Percentiles rank a stretch among this genome's conserved stretches.
Conservation (phyloP, 2,113 vertebrate genomes). For the Quiscalus mexicanus region DNA sequence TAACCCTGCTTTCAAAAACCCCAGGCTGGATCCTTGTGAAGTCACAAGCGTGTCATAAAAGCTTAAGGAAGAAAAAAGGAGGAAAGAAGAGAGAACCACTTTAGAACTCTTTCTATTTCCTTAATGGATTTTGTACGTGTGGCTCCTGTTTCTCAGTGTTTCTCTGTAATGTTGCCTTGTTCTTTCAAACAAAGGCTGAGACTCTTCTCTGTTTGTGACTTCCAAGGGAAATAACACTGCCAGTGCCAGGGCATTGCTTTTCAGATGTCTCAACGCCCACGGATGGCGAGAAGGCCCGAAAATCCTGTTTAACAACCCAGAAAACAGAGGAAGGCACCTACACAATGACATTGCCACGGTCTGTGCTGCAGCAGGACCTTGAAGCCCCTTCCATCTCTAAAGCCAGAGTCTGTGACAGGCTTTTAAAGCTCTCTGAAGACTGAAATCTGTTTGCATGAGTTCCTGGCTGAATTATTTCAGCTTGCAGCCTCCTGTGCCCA, state of each 20-base stretch:
- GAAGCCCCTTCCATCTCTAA: neutral
- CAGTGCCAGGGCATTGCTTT: neutral
- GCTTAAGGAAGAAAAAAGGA: neutral
- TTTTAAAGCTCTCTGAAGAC: neutral
- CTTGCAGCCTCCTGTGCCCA: neutral
- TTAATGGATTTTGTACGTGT: conserved; percentile 32
- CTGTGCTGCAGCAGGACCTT: neutral
- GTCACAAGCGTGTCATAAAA: neutral
- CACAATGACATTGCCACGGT: fast-evolving
- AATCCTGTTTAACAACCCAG: neutral
- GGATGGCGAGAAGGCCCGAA: fast-evolving
- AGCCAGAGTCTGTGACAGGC: fast-evolving
- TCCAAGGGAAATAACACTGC: neutral
- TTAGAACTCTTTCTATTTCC: conserved; percentile 3
- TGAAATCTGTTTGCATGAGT: neutral
- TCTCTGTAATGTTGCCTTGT: neutral
- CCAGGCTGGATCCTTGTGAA: neutral
- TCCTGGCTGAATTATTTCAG: conserved; percentile 34
- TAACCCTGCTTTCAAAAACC: neutral
- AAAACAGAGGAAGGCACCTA: neutral
- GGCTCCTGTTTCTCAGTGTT: conserved; percentile 2
- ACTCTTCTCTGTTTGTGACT: neutral
- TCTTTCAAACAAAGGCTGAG: conserved; percentile 13
- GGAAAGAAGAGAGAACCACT: neutral
- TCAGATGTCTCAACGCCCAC: neutral